These are phyloP conservation scores for Scrobipalpa costella DNA, from an alignment of 2,888 invertebrate genomes.

Conservation along the genomic window DNA sequence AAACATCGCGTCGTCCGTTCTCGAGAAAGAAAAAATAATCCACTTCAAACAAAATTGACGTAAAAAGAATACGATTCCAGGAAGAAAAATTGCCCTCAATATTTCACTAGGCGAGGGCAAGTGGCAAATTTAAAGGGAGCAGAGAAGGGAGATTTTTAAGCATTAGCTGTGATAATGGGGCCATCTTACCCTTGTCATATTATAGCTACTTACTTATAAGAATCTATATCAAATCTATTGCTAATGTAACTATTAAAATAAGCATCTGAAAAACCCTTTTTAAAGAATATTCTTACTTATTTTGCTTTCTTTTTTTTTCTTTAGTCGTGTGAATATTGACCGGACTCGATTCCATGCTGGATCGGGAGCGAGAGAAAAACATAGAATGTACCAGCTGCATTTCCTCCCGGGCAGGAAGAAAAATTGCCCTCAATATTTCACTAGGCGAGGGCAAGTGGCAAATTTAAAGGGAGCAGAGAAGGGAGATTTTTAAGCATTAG, in stretches of 20 bases:
- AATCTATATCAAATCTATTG: too few relatives aligned
- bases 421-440: constrained; percentile 57
- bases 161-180: constrained; percentile 8
- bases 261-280: too few relatives aligned
- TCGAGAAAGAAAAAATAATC: constrained; percentile 23
- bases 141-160: constrained; percentile 30
- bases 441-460: constrained; percentile 52
- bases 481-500: constrained; percentile 14
- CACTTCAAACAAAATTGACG: constrained; percentile 35
- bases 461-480: constrained; percentile 49
- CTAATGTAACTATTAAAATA: too few relatives aligned
- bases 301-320: too few relatives aligned
- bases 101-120: constrained; percentile 55
- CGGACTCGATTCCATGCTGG: too few relatives aligned
- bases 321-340: too few relatives aligned
- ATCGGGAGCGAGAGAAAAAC: too few relatives aligned
- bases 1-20: background rate
- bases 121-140: constrained; percentile 53
- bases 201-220: background rate
- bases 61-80: constrained; percentile 44
- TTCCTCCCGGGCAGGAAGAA: too few relatives aligned
- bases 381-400: too few relatives aligned
- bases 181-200: constrained; percentile 15
- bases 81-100: constrained; percentile 56
- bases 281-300: too few relatives aligned